phyloP scores from a whole-genome alignment of 2,797 vertebrate genomes.

The Eleutherodactylus coqui region DNA sequence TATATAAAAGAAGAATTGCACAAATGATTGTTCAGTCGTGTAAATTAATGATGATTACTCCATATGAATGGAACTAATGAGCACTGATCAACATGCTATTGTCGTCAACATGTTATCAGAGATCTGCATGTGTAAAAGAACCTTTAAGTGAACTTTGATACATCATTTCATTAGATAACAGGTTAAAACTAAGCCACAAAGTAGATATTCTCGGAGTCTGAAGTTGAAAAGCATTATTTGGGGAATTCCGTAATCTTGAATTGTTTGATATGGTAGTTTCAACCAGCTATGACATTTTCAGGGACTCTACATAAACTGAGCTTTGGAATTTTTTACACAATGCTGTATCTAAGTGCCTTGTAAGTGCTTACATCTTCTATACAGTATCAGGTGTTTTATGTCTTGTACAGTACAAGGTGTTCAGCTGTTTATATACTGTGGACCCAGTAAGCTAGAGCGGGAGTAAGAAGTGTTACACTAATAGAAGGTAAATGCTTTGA shows the following conservation, averaged over 20 bases:
- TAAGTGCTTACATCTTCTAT: neutral
- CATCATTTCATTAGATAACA: neutral
- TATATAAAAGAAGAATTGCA: no score
- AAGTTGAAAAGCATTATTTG: neutral
- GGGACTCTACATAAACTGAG: neutral
- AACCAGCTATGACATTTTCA: neutral
- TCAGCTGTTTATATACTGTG: neutral
- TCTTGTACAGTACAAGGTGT: neutral
- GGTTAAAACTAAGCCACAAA: neutral
- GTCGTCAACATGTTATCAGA: no score
- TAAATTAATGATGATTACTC: no score
- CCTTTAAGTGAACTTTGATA: neutral
- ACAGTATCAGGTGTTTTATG: no score
- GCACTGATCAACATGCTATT: no score
- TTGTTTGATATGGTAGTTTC: neutral
- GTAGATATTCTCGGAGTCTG: neutral
- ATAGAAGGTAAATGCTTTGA: no score
- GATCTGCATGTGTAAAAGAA: no score
- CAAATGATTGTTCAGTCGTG: no score
- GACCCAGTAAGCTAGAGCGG: neutral
- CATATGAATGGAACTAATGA: no score
- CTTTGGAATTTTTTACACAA: neutral
- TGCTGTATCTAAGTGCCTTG: neutral
- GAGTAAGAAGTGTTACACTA: neutral
- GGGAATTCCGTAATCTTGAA: constrained; percentile 8